Conservation (phyloP, 2,888 invertebrate genomes). For the Eupithecia tripunctaria region DNA sequence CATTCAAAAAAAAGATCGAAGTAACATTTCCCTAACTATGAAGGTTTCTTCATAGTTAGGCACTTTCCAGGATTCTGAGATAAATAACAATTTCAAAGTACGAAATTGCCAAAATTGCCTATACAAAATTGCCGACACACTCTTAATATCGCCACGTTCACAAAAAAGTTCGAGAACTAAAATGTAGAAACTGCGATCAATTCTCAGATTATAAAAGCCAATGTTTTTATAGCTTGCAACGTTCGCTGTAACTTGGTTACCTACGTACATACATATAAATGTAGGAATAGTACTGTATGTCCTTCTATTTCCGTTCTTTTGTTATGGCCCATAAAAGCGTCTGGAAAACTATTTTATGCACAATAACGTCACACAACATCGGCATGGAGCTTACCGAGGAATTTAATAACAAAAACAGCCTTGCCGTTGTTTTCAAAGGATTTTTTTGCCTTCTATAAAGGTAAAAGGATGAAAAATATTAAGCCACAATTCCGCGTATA, state of each 20-base stretch:
- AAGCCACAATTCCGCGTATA: no score
- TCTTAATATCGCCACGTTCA: background rate
- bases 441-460: background rate
- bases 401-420: conserved; percentile 4
- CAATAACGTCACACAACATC: conserved; percentile 24
- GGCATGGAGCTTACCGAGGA: conserved; percentile 3
- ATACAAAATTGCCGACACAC: no score
- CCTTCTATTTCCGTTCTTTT: conserved; percentile 32
- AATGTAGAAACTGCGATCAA: background rate
- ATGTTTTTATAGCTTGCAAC: conserved; percentile 1
- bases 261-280: background rate
- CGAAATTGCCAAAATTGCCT: no score
- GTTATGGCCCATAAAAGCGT: conserved; percentile 44
- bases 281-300: background rate
- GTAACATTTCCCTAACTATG: no score
- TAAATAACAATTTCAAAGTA: no score
- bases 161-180: background rate
- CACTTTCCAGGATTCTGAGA: no score
- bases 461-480: background rate
- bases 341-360: conserved; percentile 35
- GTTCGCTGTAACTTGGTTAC: background rate
- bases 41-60: no score
- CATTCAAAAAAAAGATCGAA: no score
- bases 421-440: background rate
- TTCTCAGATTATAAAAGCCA: background rate